Base-by-base conservation (phyloP, 2,888 invertebrate genomes). In the Caenorhabditis sp. region DNA sequence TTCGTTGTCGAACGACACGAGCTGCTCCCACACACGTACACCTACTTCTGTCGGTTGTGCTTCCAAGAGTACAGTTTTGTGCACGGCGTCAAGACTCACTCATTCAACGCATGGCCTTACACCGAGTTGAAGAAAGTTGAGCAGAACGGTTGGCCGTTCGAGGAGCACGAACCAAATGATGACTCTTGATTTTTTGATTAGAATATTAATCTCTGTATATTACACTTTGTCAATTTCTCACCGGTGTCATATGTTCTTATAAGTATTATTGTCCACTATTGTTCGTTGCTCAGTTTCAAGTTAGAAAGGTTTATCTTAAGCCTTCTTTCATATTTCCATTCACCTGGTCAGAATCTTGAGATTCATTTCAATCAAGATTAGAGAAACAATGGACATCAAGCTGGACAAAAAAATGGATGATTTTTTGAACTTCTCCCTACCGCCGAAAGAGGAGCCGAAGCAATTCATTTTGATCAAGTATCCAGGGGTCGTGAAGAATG, bases 401-500 rank as follows among this genome's bases (percentile, higher is more conserved):
- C 14, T 54, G 54, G 54, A 54, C 24, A 54, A 61, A 6, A 61
- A 38, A 26, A 66, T 80, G 58, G 51, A 56, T 10, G 70, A 58
- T 22, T 80, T 80, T 35, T 35, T 80, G 4, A 56, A 61, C 26
- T 56, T 80, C 49, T n/a, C 44, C 0, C 38, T 12, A 22, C 59
- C 19, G 16, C 61, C 74, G 38, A 28, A 44, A 38, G 54, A 51
- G 19, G 74, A 74, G 19, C 74, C 59, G 4, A 66, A 69, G n/a
- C 73, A 90, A n/a, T 81, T 89, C n/a, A 82, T 89, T 12, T 66
- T 90, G 2, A 85, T 91, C 59, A 85, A 88, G 31, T 91, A 91
- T 79, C 92, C 92, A 12, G 91, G 90, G 35, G 85, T 92, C 24
- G 85, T 92, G 41, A 86, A 87, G 49, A 90, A 92, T 80, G 66